Percentiles rank a stretch among this genome's conserved stretches.
Conservation (phyloP, 2,888 invertebrate species). For the Spialia ferax region DNA sequence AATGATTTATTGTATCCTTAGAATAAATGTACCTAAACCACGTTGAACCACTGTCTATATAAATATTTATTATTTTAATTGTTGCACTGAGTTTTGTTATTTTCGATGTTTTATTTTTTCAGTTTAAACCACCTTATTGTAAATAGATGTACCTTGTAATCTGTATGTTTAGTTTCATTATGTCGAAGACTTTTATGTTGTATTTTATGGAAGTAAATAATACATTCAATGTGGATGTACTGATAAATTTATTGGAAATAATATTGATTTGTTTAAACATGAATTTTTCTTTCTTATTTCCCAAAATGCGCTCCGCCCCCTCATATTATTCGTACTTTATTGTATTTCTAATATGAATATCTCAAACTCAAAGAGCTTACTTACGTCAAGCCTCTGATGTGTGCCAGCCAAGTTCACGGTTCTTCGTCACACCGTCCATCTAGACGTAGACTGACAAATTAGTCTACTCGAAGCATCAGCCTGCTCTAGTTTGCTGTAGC, state of each 20-base stretch:
- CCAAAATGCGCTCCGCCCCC: neutral
- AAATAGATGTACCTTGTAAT: constrained; percentile 78
- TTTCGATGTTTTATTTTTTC: constrained; percentile 81
- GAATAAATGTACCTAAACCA: constrained; percentile 80
- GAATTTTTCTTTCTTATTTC: constrained; percentile 55
- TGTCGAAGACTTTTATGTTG: constrained; percentile 80
- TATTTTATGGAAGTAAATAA: constrained; percentile 71
- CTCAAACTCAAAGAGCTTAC: no score
- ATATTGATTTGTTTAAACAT: constrained; percentile 85
- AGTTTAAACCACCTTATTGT: constrained; percentile 82
- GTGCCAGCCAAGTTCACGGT: no score
- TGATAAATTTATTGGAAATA: constrained; percentile 86
- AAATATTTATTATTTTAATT: constrained; percentile 85
- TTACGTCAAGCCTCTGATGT: no score
- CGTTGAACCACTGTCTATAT: constrained; percentile 79
- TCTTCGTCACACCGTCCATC: no score
- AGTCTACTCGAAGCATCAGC: no score
- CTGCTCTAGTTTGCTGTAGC: no score
- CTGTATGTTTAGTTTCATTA: constrained; percentile 75
- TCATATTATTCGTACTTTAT: no score
- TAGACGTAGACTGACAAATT: no score
- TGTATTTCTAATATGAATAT: no score
- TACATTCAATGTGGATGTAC: constrained; percentile 84
- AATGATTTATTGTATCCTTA: constrained; percentile 74
- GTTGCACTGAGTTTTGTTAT: constrained; percentile 85